Evolutionary conservation across 2,113 vertebrate genomes (phyloP).

Genomic region (Ailurus styani): DNA sequence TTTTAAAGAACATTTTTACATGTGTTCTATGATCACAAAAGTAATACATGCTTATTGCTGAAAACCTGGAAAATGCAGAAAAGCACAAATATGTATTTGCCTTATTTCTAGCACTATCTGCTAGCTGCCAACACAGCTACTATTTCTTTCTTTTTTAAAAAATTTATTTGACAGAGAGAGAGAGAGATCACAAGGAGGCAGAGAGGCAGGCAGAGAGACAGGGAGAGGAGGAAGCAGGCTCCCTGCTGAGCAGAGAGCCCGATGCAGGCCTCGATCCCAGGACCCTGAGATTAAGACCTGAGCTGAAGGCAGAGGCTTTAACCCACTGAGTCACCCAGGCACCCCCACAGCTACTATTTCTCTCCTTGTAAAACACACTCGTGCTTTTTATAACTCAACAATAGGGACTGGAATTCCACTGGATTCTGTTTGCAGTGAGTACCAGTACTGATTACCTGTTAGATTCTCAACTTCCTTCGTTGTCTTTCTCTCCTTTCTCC

Average conservation of each 20-base stretch:
- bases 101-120: background rate
- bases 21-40: background rate
- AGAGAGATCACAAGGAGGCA: too few species aligned
- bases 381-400: background rate
- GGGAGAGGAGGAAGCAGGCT: too few species aligned
- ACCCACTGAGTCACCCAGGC: too few species aligned
- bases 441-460: background rate
- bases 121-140: background rate
- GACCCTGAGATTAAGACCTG: too few species aligned
- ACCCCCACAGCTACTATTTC: background rate
- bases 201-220: too few species aligned
- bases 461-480: background rate
- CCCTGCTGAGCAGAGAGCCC: too few species aligned
- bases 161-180: too few species aligned
- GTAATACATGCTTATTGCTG: background rate
- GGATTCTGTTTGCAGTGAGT: background rate
- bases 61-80: background rate
- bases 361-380: background rate
- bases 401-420: background rate
- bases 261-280: too few species aligned
- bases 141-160: background rate
- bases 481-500: background rate
- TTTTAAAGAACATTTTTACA: background rate
- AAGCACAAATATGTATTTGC: background rate
- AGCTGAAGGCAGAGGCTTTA: too few species aligned